A percentile compares a stretch with the other conserved stretches of the same genome.
phyloP scores from a whole-genome alignment of 2,888 invertebrate genomes.

The Lochmaea capreae region DNA sequence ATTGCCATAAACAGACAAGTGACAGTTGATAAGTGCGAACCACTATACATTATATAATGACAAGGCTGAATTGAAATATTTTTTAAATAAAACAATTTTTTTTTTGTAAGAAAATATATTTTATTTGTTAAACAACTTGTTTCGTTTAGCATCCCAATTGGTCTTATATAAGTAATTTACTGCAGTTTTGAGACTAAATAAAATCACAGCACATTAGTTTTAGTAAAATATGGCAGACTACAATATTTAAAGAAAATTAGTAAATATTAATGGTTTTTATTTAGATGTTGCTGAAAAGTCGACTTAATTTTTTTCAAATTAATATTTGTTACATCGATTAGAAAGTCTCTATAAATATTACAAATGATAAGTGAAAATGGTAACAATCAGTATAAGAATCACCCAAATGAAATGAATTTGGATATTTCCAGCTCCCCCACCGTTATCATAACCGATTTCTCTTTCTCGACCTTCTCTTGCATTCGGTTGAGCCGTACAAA shows the following conservation, averaged over 20 bases:
- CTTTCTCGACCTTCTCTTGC: conserved; percentile 63
- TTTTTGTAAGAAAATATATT: background rate
- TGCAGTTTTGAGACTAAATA: background rate
- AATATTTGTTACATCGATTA: no score
- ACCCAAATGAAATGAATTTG: conserved; percentile 18
- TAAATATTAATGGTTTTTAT: background rate
- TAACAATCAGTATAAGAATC: conserved; percentile 3
- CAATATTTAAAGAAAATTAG: background rate
- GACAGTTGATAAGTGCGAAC: no score
- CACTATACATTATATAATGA: no score
- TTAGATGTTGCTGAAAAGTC: no score
- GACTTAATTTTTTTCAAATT: no score
- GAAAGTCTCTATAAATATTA: no score
- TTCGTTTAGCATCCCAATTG: background rate
- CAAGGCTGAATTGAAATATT: no score
- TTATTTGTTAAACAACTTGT: background rate
- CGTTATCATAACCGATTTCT: conserved; percentile 29
- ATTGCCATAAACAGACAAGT: no score
- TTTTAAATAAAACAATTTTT: background rate
- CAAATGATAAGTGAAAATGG: no score
- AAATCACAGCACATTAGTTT: conserved; percentile 8
- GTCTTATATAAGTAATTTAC: no score
- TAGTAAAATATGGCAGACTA: background rate
- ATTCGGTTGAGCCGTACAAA: conserved; percentile 64
- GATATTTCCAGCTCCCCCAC: conserved; percentile 33